phyloP scores from a whole-genome alignment of 2,797 vertebrate genomes.

The Sylvia borin region DNA sequence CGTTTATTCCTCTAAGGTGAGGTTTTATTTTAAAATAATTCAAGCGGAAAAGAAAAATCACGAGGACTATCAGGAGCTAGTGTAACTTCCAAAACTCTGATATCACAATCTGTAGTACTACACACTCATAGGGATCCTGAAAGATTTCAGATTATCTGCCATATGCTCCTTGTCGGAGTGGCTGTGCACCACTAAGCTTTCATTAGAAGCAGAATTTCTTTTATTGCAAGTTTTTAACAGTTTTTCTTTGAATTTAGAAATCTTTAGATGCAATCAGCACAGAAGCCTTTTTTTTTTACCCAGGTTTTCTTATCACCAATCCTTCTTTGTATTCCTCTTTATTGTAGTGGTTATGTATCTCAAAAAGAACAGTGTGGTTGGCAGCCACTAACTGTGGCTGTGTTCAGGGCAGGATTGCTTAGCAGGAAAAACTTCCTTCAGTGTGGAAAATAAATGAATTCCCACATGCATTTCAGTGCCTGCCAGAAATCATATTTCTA shows the following conservation, averaged over 20 bases:
- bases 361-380: background rate
- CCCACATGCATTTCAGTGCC: background rate
- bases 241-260: background rate
- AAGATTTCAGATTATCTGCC: background rate
- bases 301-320: background rate
- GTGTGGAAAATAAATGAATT: constrained; percentile 37
- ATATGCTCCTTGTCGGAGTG: background rate
- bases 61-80: background rate
- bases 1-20: background rate
- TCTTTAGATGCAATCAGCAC: background rate
- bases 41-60: background rate
- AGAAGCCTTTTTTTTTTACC: background rate
- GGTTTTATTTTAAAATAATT: background rate
- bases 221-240: background rate
- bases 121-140: background rate
- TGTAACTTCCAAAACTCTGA: background rate
- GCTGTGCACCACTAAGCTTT: background rate
- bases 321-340: background rate
- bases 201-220: background rate
- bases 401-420: background rate
- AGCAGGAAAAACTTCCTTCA: background rate
- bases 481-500: constrained; percentile 9
- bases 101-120: background rate
- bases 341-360: background rate
- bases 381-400: background rate